phyloP scores from a whole-genome alignment of 2,888 invertebrate species.

The Leptinotarsa tumamoca region DNA sequence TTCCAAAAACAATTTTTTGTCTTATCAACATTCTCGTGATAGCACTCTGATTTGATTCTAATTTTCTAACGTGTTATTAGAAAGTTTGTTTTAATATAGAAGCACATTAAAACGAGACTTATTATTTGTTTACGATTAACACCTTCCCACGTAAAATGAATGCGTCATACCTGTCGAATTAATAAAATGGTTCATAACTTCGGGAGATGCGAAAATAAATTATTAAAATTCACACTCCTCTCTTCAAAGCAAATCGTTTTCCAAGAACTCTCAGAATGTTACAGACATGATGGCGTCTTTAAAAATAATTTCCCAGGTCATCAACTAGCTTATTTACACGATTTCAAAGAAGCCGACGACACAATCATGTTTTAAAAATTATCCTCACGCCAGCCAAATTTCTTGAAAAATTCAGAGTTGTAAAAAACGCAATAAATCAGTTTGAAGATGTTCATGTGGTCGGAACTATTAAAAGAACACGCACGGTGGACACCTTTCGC shows the following conservation, averaged over 20 bases:
- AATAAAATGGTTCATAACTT: no score
- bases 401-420: slow-evolving; percentile 18
- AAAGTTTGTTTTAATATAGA: no score
- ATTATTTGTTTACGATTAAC: no score
- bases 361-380: slow-evolving; percentile 19
- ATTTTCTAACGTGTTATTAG: no score
- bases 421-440: slow-evolving; percentile 25
- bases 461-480: slow-evolving; percentile 5
- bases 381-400: slow-evolving; percentile 20
- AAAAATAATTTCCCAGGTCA: slow-evolving; percentile 6
- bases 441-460: slow-evolving; percentile 14
- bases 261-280: slow-evolving; percentile 7
- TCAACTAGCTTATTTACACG: slow-evolving; percentile 18
- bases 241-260: slow-evolving; percentile 4
- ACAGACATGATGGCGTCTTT: slow-evolving; percentile 6
- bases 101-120: no score
- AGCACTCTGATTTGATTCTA: no score
- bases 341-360: slow-evolving; percentile 20
- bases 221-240: neutral
- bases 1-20: no score
- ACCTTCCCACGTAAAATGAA: no score
- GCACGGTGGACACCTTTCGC: slow-evolving; percentile 1
- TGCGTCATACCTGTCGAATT: no score
- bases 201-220: neutral
- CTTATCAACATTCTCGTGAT: no score